Evolutionary conservation across 2,113 vertebrate species (phyloP).

Genomic region (Paradoxurus hermaphroditus): DNA sequence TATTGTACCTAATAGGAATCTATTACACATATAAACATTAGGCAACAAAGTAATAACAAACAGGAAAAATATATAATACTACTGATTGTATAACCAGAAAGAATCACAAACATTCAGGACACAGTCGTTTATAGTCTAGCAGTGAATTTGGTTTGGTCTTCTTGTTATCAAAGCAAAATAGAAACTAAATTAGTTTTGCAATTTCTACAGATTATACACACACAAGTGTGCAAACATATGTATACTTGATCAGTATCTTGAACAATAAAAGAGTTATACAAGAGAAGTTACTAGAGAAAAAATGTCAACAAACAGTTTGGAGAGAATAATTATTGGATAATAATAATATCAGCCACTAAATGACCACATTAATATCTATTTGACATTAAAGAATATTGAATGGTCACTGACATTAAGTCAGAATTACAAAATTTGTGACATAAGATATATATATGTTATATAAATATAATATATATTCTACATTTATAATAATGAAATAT

Average conservation of each 20-base stretch:
- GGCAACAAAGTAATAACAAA: background rate
- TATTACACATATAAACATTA: background rate
- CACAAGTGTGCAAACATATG: background rate
- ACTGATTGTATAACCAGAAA: background rate
- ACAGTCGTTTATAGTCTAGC: background rate
- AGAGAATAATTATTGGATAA: background rate
- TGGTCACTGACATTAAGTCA: background rate
- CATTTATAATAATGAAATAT: too few species aligned
- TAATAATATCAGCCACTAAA: background rate
- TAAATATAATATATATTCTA: background rate
- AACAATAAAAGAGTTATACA: background rate
- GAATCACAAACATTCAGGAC: background rate
- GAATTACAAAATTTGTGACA: background rate
- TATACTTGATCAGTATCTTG: background rate
- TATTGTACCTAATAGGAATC: background rate
- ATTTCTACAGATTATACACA: background rate
- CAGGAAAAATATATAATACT: background rate
- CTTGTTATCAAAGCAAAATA: background rate
- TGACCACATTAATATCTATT: background rate
- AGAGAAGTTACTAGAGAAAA: background rate
- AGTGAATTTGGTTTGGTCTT: background rate
- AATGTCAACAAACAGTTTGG: background rate
- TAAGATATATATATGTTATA: background rate
- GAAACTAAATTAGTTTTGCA: background rate
- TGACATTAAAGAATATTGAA: background rate